A percentile compares a stretch with the other conserved stretches of the same genome.
Evolutionary conservation across 2,113 vertebrate genomes (phyloP).

Genomic region (Bombycilla garrulus): DNA sequence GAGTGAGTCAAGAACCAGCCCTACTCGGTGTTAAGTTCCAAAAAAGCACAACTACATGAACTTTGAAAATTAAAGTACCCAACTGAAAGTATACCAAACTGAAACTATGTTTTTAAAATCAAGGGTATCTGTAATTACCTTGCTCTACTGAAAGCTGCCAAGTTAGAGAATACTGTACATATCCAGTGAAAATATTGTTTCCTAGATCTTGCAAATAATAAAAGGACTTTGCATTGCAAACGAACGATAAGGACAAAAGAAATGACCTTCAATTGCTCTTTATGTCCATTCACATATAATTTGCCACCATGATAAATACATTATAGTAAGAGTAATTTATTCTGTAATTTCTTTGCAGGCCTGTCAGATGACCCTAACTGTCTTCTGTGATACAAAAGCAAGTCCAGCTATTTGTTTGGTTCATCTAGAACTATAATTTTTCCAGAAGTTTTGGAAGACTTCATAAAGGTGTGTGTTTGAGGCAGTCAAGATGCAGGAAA

Average conservation of each 20-base stretch:
- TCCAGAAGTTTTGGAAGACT: background rate
- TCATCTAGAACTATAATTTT: background rate
- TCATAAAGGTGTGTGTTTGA: background rate
- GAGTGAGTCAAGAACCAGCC: background rate
- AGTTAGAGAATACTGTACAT: background rate
- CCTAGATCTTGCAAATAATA: background rate
- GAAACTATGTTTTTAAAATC: background rate
- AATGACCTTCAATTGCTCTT: background rate
- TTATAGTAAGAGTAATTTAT: background rate
- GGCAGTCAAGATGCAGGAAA: background rate
- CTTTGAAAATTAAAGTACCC: background rate
- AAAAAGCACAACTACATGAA: background rate
- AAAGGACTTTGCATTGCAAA: background rate
- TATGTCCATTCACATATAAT: background rate
- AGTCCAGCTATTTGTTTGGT: background rate
- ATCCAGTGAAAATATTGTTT: background rate
- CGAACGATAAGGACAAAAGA: background rate
- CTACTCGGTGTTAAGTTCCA: accelerated
- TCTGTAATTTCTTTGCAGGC: background rate
- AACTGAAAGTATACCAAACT: background rate
- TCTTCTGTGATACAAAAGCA: background rate
- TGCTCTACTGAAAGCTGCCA: background rate
- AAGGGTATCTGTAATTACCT: background rate
- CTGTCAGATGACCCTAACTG: background rate
- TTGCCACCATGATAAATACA: background rate